Conservation (phyloP, 1,140 invertebrate species). For the Ridgeia piscesae region DNA sequence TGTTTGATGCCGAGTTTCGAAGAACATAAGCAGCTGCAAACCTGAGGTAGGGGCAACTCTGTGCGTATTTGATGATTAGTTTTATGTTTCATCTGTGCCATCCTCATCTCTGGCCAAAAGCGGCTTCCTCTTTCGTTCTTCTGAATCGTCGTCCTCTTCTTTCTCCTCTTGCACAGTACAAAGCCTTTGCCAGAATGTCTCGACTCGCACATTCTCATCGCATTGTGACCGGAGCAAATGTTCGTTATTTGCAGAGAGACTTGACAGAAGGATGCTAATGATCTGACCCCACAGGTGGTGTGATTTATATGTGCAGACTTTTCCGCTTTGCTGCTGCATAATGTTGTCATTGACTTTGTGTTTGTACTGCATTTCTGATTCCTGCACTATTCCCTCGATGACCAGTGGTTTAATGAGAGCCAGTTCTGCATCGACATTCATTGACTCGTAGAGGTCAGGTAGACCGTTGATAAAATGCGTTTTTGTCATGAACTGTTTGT, state of each 20-base stretch:
- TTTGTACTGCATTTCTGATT: conserved; percentile 27
- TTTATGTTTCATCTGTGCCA: conserved; percentile 21
- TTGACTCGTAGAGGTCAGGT: conserved; percentile 31
- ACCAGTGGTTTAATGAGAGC: conserved; percentile 26
- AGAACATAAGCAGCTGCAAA: conserved; percentile 21
- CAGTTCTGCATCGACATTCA: conserved; percentile 25
- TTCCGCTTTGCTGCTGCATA: conserved; percentile 17
- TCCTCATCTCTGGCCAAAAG: not conserved
- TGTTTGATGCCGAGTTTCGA: too few species aligned
- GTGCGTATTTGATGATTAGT: conserved; percentile 35
- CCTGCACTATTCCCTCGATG: conserved; percentile 23
- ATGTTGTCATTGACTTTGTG: conserved; percentile 31
- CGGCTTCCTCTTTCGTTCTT: not conserved
- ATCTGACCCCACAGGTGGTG: conserved; percentile 27
- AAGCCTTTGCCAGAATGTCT: conserved; percentile 38
- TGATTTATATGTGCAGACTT: conserved; percentile 4
- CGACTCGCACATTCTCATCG: conserved; percentile 40
- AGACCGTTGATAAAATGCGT: conserved; percentile 33
- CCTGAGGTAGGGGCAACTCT: conserved; percentile 38
- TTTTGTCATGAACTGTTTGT: conserved; percentile 40
- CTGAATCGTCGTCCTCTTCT: conserved; percentile 14
- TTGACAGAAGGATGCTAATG: conserved; percentile 25
- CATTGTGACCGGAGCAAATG: conserved; percentile 38
- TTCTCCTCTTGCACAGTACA: not conserved
- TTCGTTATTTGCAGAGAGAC: conserved; percentile 28